Conservation (phyloP, 2,888 invertebrate species). For the Thelaira solivaga region DNA sequence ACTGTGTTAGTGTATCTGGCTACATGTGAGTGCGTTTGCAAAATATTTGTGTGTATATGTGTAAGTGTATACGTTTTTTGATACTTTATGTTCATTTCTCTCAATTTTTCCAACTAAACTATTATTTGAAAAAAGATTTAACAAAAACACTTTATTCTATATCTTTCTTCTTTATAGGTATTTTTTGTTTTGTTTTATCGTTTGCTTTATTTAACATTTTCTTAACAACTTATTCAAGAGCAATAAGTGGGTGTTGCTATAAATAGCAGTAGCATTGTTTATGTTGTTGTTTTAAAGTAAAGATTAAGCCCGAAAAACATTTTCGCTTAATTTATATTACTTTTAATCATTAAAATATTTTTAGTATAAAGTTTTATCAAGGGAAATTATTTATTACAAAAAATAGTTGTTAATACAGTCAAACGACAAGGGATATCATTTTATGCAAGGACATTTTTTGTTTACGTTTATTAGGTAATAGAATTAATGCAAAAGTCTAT, state of each 20-base stretch:
- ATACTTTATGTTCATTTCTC: slow-evolving; percentile 38
- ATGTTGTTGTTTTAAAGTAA: not conserved
- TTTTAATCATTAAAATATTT: too few relatives aligned
- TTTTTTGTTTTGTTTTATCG: not conserved
- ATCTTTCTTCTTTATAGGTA: not conserved
- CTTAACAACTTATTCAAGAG: not conserved
- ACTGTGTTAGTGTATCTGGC: not conserved
- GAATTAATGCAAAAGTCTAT: too few relatives aligned
- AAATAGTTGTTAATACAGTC: too few relatives aligned
- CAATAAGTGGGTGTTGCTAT: slow-evolving; percentile 14
- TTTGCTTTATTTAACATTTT: not conserved
- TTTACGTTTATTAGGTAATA: too few relatives aligned
- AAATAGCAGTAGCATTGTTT: not conserved
- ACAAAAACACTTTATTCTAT: slow-evolving; percentile 37
- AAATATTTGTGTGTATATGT: not conserved
- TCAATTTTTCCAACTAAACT: slow-evolving; percentile 27
- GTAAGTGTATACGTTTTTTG: not conserved
- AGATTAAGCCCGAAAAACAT: too few relatives aligned
- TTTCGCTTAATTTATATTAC: too few relatives aligned
- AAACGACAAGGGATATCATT: too few relatives aligned
- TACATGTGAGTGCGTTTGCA: not conserved
- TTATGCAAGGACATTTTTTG: too few relatives aligned
- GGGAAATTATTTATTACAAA: too few relatives aligned
- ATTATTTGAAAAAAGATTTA: slow-evolving; percentile 41
- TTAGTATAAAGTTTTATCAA: too few relatives aligned